Conservation (phyloP, 92 coral and sea anemone genomes). For the Porites cylindrica region DNA sequence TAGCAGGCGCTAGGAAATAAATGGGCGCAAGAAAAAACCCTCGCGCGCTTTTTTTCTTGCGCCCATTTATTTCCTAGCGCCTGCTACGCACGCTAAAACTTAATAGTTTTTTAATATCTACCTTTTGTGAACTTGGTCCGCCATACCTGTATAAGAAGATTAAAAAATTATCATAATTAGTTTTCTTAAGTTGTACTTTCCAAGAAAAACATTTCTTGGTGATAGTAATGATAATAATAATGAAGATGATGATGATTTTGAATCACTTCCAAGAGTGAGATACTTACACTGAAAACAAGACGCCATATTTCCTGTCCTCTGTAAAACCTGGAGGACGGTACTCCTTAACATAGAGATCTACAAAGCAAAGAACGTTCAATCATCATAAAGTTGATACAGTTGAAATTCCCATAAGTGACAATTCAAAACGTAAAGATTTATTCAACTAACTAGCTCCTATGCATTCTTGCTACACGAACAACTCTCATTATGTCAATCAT, state of each 20-base stretch:
- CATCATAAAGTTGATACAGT: no score
- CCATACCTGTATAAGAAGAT: slow-evolving; percentile 57
- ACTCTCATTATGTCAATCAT: no score
- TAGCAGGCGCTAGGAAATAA: no score
- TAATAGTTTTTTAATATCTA: not conserved
- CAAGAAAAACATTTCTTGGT: not conserved
- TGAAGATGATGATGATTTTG: not conserved
- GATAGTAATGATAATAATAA: not conserved
- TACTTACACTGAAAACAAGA: slow-evolving; percentile 93
- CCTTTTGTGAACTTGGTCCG: slow-evolving; percentile 80
- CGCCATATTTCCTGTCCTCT: slow-evolving; percentile 87
- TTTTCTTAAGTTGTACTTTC: not conserved
- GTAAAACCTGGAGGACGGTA: slow-evolving; percentile 88
- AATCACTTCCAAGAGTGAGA: no score
- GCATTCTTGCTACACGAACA: no score
- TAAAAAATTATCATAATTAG: not conserved
- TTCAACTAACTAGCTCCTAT: no score
- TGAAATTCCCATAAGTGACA: no score
- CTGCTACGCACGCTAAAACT: no score
- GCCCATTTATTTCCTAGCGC: no score
- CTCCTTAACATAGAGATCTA: slow-evolving; percentile 82
- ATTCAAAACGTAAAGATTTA: no score
- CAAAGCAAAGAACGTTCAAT: not conserved
- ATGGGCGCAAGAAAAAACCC: no score
- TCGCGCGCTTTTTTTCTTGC: no score